Evolutionary conservation across 2,113 vertebrate species (phyloP), one percentile per base, ranked within the genome.

Genomic region (Conger conger): DNA sequence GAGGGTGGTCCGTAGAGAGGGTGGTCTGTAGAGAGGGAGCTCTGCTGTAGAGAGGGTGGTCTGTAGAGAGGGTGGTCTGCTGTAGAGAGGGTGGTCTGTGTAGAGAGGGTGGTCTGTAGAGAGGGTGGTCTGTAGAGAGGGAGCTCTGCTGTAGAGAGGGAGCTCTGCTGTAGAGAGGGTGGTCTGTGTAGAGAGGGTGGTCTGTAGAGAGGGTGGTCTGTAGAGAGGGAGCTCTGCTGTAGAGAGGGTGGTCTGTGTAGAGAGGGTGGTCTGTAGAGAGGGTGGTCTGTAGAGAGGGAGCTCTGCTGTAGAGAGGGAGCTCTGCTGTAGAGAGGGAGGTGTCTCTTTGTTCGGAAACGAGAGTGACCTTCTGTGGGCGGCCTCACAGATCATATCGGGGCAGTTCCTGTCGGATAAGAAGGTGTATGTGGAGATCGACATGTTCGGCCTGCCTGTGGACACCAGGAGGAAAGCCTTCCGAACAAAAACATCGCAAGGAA

Each of bases 401-500:
- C 98, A 99, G 91, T 99, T 99, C 89, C 95, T 99, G 89, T 98
- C 98, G 0, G 98, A 99, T 90, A 99, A 97, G 93, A 99, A 97
- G 93, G 98, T 99, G 1, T 99, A 98, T 0, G 98, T 98, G 84
- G 98, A 99, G 93, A 97, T 99, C 0, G 98, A 99, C 86, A 99
- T 99, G 98, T 99, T 97, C 86, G 98, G 98, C 16, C 92, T 99
- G 37, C 98, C 98, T 0, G 98, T 98, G 86, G 98, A 99, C 91
- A 99, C 98, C 18, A 97, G 96, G 90, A 95, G 98, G 82, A 99
- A 99, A 92, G 98, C 97, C 1, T 97, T 99, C 86, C 98, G 97
- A 92, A 99, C 98, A 63, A 99, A 97, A 93, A 98, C 98, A 0
- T 99, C 97, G 40, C 97, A 97, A 91, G 95, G 97, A 90, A 99